phyloP scores from a whole-genome alignment of 2,113 vertebrate genomes.

The Centropus bengalensis region DNA sequence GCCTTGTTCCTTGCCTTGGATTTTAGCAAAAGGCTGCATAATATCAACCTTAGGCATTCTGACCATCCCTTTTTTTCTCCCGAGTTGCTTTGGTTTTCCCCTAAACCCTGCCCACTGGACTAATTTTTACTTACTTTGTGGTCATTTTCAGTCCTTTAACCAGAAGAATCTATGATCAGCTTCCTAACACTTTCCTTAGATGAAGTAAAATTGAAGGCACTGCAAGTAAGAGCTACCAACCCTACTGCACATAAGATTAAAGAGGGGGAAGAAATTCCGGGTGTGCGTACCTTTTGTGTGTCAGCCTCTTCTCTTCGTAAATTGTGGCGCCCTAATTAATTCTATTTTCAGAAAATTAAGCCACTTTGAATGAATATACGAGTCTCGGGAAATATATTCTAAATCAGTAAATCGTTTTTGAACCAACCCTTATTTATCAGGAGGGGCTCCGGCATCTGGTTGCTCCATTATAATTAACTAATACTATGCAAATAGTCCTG shows the following conservation, averaged over 20 bases:
- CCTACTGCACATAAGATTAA: not conserved
- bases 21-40: not conserved
- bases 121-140: not conserved
- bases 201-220: not conserved
- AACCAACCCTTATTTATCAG: conserved; percentile 50
- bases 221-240: not conserved
- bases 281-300: not conserved
- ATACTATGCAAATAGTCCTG: conserved; percentile 36
- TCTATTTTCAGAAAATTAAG: conserved; percentile 47
- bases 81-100: not conserved
- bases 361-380: conserved; percentile 18
- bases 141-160: not conserved
- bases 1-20: not conserved
- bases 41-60: not conserved
- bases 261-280: not conserved
- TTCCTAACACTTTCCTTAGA: not conserved
- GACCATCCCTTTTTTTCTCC: not conserved
- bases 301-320: not conserved
- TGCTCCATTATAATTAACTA: conserved; percentile 55
- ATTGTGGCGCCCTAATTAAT: conserved; percentile 26
- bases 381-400: not conserved
- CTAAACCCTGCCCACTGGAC: not conserved
- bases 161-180: not conserved
- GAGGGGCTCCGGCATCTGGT: conserved; percentile 27
- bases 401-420: conserved; percentile 18